Evolutionary conservation across 2,797 vertebrate genomes (phyloP), one percentile per base, ranked within the genome.

Genomic region (Sandelia bainsii): DNA sequence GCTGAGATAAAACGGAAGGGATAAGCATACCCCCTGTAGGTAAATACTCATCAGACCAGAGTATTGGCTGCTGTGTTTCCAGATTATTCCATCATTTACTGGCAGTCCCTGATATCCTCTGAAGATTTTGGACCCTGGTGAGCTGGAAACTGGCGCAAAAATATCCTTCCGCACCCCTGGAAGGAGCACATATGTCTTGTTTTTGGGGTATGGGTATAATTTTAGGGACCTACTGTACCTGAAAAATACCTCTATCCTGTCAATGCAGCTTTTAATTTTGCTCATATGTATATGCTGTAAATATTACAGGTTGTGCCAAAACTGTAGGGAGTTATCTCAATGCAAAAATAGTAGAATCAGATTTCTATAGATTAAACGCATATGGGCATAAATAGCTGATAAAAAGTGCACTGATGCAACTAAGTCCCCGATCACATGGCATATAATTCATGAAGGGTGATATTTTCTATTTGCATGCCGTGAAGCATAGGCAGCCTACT

Each of bases 41-140:
- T 89, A 91, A 87, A 82, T 83, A 86, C 88, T 88, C 90, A 93
- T 92, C 89, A 91, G 87, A 91, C 85, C 89, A 88, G 80, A 91
- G 82, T 87, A 86, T 79, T 86, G 87, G 91, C 90, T 89, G 89
- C 92, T 89, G 88, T 74, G 79, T 78, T 88, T 90, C 84, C 79
- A 90, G 82, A 93, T 94, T 93, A 92, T 86, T 87, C 86, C 89
- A 89, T 89, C 86, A 81, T 90, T 92, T 87, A 69, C 73, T 83
- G 87, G 88, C 83, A 80, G 81, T 84, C 89, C 86, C 84, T 77
- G 77, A 84, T 82, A 86, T 82, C 81, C 82, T 81, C 78, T 74
- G 73, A 84, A 83, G 86, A 85, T 82, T 82, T 75, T 70, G 79
- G 77, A 79, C 80, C 80, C 83, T 46, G 67, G 80, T 81, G 83